Percentiles rank a stretch among this genome's conserved stretches.
Conservation (phyloP, 2,113 vertebrate genomes). For the Calypte anna region DNA sequence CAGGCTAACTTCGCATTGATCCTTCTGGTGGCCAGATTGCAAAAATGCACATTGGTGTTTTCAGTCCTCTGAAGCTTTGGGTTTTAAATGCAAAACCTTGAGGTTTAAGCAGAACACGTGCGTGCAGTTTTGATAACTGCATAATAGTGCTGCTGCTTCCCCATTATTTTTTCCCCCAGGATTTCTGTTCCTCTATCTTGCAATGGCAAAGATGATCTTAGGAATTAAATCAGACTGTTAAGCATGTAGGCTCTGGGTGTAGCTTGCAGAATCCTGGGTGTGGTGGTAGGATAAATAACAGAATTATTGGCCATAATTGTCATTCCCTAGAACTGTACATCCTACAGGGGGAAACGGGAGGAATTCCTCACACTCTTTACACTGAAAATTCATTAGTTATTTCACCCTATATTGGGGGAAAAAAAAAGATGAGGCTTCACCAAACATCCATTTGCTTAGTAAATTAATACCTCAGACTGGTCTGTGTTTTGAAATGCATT, state of each 20-base stretch:
- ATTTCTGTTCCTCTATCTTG: background rate
- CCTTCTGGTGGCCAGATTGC: background rate
- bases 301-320: fast-evolving
- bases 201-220: fast-evolving
- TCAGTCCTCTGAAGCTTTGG: background rate
- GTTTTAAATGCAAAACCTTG: background rate
- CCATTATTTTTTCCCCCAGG: fast-evolving
- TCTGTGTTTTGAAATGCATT: background rate
- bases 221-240: background rate
- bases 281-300: background rate
- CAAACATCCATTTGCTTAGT: background rate
- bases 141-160: background rate
- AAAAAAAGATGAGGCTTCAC: background rate
- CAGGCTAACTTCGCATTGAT: background rate
- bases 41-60: background rate
- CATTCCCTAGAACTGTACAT: background rate
- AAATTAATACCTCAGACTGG: background rate
- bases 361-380: background rate
- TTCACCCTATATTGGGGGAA: background rate
- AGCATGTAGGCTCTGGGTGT: background rate
- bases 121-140: background rate
- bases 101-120: background rate
- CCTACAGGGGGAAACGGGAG: background rate
- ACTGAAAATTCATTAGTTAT: background rate
- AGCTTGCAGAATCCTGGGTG: background rate